Conservation (phyloP, 1,140 invertebrate genomes). For the Teleopsis dalmanni region DNA sequence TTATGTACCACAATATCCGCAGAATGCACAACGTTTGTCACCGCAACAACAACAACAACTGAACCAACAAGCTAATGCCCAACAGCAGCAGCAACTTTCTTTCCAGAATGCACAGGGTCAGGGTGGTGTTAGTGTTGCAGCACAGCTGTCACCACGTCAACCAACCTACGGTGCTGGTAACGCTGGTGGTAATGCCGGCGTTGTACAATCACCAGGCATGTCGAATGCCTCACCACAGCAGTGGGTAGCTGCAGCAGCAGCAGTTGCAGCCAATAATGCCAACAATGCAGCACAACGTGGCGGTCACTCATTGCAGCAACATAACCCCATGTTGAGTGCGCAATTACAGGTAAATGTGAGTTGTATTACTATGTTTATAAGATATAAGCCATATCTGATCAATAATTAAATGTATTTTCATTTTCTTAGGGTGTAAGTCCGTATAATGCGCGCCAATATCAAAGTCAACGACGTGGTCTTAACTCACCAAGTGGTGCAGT, state of each 20-base stretch:
- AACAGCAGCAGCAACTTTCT: conserved; percentile 38
- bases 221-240: conserved; percentile 10
- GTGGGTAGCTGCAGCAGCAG: conserved; percentile 2
- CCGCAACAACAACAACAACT: conserved; percentile 33
- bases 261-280: background rate
- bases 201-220: conserved; percentile 29
- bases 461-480: conserved; percentile 46
- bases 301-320: conserved; percentile 50
- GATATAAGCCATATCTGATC: background rate
- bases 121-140: background rate
- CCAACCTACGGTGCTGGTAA: conserved; percentile 19
- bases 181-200: conserved; percentile 17
- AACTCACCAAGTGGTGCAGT: conserved; percentile 48
- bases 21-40: conserved; percentile 33
- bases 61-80: conserved; percentile 23
- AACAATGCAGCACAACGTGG: conserved; percentile 33
- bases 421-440: conserved; percentile 29
- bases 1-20: conserved; percentile 32
- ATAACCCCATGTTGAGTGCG: conserved; percentile 73
- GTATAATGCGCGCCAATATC: conserved; percentile 34
- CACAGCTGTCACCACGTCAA: conserved; percentile 23
- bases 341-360: conserved; percentile 57
- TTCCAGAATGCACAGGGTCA: conserved; percentile 19
- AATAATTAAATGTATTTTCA: conserved; percentile 6
- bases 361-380: background rate